Evolutionary conservation across 2,113 vertebrate species (phyloP).

Genomic region (Climacteris rufus): DNA sequence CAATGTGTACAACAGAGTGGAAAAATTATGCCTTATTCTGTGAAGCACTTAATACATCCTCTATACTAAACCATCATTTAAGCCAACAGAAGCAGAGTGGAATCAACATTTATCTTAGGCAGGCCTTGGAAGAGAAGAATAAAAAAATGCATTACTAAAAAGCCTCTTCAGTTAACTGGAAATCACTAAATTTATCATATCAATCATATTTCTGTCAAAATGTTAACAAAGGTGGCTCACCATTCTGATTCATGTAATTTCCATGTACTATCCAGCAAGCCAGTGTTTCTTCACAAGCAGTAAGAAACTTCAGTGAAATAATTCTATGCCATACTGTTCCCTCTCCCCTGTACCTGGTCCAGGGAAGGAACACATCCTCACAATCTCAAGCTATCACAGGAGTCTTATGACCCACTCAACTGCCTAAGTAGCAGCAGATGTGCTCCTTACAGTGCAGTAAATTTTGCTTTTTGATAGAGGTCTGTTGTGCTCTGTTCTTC

Average conservation of each 20-base stretch:
- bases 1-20: neutral
- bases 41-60: neutral
- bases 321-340: neutral
- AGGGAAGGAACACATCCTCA: neutral
- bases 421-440: neutral
- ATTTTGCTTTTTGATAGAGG: neutral
- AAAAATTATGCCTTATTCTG: neutral
- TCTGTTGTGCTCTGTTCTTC: neutral
- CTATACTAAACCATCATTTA: neutral
- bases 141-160: neutral
- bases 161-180: neutral
- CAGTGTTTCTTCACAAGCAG: neutral
- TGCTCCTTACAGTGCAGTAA: neutral
- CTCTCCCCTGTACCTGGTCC: neutral
- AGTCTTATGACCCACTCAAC: neutral
- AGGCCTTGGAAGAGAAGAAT: neutral
- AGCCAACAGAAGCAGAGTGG: neutral
- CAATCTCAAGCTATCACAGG: neutral
- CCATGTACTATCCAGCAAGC: neutral
- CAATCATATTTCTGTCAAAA: neutral
- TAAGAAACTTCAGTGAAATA: neutral
- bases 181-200: neutral
- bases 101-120: neutral
- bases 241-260: neutral
- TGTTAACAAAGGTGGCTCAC: neutral